Conservation (phyloP, 2,113 vertebrate genomes). For the Perca flavescens region DNA sequence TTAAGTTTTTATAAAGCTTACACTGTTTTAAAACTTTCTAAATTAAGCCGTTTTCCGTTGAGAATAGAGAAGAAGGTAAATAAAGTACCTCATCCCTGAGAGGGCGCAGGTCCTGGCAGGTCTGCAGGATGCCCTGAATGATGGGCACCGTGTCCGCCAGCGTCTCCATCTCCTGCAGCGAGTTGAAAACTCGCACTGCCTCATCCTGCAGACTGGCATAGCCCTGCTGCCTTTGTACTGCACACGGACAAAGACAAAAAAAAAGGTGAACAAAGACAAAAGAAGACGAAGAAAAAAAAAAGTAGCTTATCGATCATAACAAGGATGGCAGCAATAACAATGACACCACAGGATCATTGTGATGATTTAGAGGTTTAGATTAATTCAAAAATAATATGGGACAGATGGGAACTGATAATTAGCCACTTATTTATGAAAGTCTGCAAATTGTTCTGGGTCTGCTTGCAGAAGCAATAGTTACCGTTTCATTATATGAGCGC, state of each 20-base stretch:
- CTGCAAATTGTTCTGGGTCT: neutral
- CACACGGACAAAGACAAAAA: neutral
- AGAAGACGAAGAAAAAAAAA: neutral
- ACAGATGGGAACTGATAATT: neutral
- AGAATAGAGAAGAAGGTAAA: neutral
- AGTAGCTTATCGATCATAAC: neutral
- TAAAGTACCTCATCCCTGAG: conserved; percentile 88
- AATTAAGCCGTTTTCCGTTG: neutral
- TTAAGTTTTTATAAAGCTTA: neutral
- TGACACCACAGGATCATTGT: neutral
- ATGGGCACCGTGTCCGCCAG: conserved; percentile 93
- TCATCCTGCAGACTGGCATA: conserved; percentile 94
- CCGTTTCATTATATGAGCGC: neutral
- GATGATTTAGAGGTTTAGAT: neutral
- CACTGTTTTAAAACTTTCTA: neutral
- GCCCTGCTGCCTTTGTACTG: conserved; percentile 92
- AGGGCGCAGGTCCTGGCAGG: conserved; percentile 92
- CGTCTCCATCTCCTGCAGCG: conserved; percentile 93
- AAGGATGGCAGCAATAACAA: neutral
- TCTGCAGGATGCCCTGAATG: conserved; percentile 94
- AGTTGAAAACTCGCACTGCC: conserved; percentile 94
- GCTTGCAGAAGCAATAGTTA: neutral
- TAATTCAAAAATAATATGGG: neutral
- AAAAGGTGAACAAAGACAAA: neutral
- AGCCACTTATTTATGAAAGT: neutral